A percentile compares a stretch with the other conserved stretches of the same genome.
Conservation (phyloP, 2,888 invertebrate genomes). For the Apamea anceps region DNA sequence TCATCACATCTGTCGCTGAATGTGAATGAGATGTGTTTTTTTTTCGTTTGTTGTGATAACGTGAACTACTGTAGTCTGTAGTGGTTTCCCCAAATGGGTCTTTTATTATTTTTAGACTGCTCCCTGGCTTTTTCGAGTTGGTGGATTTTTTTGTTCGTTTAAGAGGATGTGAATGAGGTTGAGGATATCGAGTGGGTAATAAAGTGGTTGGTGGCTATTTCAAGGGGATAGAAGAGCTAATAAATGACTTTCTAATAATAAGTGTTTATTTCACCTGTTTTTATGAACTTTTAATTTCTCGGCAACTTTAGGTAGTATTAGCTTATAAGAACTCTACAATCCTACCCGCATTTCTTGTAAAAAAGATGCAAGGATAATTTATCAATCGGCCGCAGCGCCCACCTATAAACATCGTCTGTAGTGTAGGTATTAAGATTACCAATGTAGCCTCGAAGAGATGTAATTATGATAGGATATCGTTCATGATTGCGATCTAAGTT, state of each 20-base stretch:
- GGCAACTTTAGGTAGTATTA: not conserved
- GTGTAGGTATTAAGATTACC: not conserved
- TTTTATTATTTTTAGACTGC: conserved; percentile 55
- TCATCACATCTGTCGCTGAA: conserved; percentile 82
- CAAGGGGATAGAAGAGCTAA: not conserved
- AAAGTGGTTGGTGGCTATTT: conserved; percentile 36
- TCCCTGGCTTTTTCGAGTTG: conserved; percentile 43
- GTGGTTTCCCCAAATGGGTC: conserved; percentile 63
- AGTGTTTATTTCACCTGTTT: not conserved
- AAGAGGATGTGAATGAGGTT: conserved; percentile 12
- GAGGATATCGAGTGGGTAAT: conserved; percentile 36
- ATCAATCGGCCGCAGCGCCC: not conserved
- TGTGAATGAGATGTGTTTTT: conserved; percentile 76
- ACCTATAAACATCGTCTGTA: not conserved
- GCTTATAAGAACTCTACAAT: not conserved
- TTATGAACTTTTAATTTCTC: not conserved
- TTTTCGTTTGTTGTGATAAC: conserved; percentile 71
- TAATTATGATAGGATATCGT: conserved; percentile 2
- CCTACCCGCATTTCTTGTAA: not conserved
- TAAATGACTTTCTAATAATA: not conserved
- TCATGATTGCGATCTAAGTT: not conserved
- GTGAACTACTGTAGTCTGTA: conserved; percentile 61
- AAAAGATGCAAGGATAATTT: not conserved
- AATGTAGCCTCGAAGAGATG: not conserved
- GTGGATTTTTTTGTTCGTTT: conserved; percentile 11